phyloP scores from a whole-genome alignment of 2,113 vertebrate species.

The Centropus bengalensis region DNA sequence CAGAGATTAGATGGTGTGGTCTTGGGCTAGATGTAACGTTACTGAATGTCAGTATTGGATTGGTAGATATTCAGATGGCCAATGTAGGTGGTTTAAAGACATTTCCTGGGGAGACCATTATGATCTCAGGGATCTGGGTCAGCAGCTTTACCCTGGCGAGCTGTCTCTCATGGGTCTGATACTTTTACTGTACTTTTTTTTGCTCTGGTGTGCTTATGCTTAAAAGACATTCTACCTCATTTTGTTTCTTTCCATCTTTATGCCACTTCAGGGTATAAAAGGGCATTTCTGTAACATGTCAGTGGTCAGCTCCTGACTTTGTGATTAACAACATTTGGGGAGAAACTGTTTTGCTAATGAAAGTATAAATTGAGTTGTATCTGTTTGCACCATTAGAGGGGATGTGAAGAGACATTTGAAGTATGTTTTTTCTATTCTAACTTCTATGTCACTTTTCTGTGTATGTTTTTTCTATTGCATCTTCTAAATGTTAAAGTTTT shows the following conservation, averaged over 20 bases:
- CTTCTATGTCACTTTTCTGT: not conserved
- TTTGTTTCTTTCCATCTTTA: not conserved
- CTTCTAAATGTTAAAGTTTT: not conserved
- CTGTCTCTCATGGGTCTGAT: not conserved
- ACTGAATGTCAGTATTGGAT: not conserved
- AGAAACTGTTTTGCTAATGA: not conserved
- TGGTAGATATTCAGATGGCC: accelerated
- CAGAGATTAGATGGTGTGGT: not conserved
- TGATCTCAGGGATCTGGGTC: not conserved
- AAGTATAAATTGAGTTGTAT: not conserved
- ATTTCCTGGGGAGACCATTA: not conserved
- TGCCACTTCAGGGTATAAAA: not conserved
- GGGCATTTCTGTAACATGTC: not conserved
- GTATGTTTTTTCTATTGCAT: not conserved
- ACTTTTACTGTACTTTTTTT: not conserved
- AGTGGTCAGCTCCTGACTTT: not conserved
- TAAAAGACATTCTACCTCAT: not conserved
- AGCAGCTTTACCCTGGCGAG: not conserved
- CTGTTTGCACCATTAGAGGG: not conserved
- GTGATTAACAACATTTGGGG: not conserved
- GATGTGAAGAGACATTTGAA: not conserved
- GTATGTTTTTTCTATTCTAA: not conserved
- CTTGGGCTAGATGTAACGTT: not conserved
- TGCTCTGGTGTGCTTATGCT: not conserved
- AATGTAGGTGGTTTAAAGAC: not conserved